Evolutionary conservation across 2,113 vertebrate genomes (phyloP), one percentile per base, ranked within the genome.

Genomic region (Anthoscopus minutus): DNA sequence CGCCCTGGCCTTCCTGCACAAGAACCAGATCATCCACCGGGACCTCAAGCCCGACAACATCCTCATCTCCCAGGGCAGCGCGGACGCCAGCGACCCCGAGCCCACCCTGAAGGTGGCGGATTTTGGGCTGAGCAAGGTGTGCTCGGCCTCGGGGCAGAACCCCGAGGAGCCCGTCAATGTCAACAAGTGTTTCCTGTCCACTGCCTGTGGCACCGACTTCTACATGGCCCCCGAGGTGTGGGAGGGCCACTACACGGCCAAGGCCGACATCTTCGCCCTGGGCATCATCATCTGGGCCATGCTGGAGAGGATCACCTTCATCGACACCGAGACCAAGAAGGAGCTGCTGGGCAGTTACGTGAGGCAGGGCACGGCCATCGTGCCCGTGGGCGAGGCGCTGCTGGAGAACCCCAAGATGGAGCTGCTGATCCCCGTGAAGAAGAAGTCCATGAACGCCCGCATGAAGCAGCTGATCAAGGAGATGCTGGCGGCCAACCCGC

Each of bases 11-110:
- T 99, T 99, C 96, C 98, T 99, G 92, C 99, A 99, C 97, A 99
- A 98, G 73, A 99, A 99, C 90, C 99, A 99, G 97, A 99, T 99
- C 88, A 99, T 99, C 79, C 99, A 99, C 81, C 97, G 99, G 1
- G 99, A 99, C 97, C 99, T 99, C 96, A 99, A 99, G 86, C 99
- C 99, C 4, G 99, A 99, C 97, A 99, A 99, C 96, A 99, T 99
- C 96, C 98, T 99, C 90, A 99, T 99, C 90, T 99, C 98, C 3
- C 99, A 98, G 97, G 98, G 98, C 92, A 92, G 98, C 72, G 56
- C 95, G 88, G 97, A 95, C 11, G 92, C 98, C 7, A 98, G 98
- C 54, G 98, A 98, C 40, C 96, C 97, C 6, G 99, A 99, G 87
- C 99, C 99, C 56, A 99, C 99, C 12, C 98, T 99, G 33, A 99